A percentile compares a stretch with the other conserved stretches of the same genome.
These are phyloP conservation scores for Danionella cerebrum DNA, from an alignment of 2,113 vertebrate genomes.

Conservation along the genomic window DNA sequence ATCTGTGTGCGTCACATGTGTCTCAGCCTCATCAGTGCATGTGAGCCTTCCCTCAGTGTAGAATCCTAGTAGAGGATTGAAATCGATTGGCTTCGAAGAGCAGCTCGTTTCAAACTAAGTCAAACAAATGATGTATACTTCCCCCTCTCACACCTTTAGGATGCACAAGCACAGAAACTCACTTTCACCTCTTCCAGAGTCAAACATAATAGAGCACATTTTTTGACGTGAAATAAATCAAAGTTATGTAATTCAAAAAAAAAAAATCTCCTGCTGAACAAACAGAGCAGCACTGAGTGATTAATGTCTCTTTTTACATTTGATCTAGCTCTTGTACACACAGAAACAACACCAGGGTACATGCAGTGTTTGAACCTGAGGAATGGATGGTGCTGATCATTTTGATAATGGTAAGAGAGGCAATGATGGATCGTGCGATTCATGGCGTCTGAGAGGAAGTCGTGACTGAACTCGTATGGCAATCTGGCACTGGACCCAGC, in stretches of 20 bases:
- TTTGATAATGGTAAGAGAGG: conserved; percentile 19
- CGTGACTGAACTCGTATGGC: background rate
- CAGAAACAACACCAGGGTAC: conserved; percentile 22
- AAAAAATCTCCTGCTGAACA: conserved; percentile 20
- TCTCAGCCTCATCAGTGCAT: conserved; percentile 4
- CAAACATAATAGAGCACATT: conserved; percentile 18
- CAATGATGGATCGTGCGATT: conserved; percentile 25
- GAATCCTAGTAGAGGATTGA: background rate
- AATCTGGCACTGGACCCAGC: background rate
- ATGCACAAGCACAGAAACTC: background rate
- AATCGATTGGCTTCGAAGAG: conserved; percentile 31
- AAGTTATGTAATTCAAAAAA: conserved; percentile 30
- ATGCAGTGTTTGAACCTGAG: conserved; percentile 21
- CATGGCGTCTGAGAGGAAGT: conserved; percentile 18
- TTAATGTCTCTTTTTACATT: conserved; percentile 32
- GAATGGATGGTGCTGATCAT: conserved; percentile 17
- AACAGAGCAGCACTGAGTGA: conserved; percentile 26
- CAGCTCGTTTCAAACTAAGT: conserved; percentile 26
- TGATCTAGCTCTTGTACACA: conserved; percentile 25
- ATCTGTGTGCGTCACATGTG: conserved; percentile 12
- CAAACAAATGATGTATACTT: conserved; percentile 31
- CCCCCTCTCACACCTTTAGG: background rate
- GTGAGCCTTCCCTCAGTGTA: background rate
- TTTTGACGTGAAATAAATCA: conserved; percentile 29
- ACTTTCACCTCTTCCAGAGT: background rate